These are phyloP conservation scores for Clusia tigrina DNA, from an alignment of 2,888 invertebrate species.

Conservation along the genomic window DNA sequence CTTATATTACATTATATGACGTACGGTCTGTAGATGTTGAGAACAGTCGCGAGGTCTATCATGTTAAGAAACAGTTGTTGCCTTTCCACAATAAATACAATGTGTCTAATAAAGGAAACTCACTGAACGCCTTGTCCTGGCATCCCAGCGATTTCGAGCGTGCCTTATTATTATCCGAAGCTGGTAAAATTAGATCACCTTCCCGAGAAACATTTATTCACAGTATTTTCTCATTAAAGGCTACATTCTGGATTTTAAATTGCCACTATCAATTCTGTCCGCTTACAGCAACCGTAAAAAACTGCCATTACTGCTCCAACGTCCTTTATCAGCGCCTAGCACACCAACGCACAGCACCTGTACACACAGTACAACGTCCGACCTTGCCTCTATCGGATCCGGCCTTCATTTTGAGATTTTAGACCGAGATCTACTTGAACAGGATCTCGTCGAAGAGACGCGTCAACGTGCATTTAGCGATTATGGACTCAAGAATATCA, in stretches of 20 bases:
- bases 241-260: slow-evolving; percentile 55
- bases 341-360: slow-evolving; percentile 35
- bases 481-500: slow-evolving; percentile 80
- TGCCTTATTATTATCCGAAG: slow-evolving; percentile 58
- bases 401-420: slow-evolving; percentile 48
- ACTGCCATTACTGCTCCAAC: slow-evolving; percentile 53
- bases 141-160: slow-evolving; percentile 76
- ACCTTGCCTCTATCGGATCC: slow-evolving; percentile 39
- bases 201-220: not conserved
- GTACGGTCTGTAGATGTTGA: slow-evolving; percentile 81
- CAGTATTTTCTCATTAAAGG: slow-evolving; percentile 35
- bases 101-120: slow-evolving; percentile 47
- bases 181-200: slow-evolving; percentile 32
- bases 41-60: slow-evolving; percentile 75
- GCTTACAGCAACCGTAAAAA: slow-evolving; percentile 59
- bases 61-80: slow-evolving; percentile 74
- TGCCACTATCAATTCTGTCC: slow-evolving; percentile 58
- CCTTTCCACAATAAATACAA: slow-evolving; percentile 57
- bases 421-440: slow-evolving; percentile 49
- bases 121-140: slow-evolving; percentile 83
- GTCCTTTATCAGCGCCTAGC: slow-evolving; percentile 44
- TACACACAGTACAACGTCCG: slow-evolving; percentile 36
- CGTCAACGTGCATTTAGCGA: slow-evolving; percentile 73
- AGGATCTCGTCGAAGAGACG: slow-evolving; percentile 65
- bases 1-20: slow-evolving; percentile 82